phyloP scores from a whole-genome alignment of 2,888 invertebrate genomes.

The Stenchaetothrips biformis region DNA sequence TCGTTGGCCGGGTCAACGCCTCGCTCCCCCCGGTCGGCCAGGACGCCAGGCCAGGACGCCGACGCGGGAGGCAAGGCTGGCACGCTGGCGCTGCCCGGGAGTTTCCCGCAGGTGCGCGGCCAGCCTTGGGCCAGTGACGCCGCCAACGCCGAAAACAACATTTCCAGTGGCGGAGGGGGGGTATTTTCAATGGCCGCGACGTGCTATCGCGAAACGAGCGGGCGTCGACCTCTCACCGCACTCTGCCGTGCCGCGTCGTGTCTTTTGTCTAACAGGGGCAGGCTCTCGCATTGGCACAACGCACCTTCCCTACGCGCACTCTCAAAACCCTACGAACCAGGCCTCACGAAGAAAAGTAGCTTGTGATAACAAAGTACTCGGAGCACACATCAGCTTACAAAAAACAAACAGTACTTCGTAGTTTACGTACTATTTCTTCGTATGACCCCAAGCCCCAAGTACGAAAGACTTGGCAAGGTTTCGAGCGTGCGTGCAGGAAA shows the following conservation, averaged over 20 bases:
- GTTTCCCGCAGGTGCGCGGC: neutral
- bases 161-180: neutral
- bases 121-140: neutral
- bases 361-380: too few relatives aligned
- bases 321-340: too few relatives aligned
- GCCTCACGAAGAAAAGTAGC: too few relatives aligned
- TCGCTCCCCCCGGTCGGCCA: neutral
- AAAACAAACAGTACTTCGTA: too few relatives aligned
- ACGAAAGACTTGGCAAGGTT: too few relatives aligned
- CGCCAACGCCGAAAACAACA: neutral
- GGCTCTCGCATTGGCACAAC: neutral
- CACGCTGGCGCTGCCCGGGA: neutral
- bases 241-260: neutral
- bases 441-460: too few relatives aligned
- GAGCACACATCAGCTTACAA: too few relatives aligned
- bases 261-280: neutral
- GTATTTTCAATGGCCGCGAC: neutral
- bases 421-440: too few relatives aligned
- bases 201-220: neutral
- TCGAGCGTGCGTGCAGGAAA: too few relatives aligned
- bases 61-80: neutral
- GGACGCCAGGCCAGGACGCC: too few relatives aligned
- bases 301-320: too few relatives aligned
- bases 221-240: neutral
- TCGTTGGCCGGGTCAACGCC: too few relatives aligned